Conservation (phyloP, 2,797 vertebrate species). For the Zenarchopterus dispar region DNA sequence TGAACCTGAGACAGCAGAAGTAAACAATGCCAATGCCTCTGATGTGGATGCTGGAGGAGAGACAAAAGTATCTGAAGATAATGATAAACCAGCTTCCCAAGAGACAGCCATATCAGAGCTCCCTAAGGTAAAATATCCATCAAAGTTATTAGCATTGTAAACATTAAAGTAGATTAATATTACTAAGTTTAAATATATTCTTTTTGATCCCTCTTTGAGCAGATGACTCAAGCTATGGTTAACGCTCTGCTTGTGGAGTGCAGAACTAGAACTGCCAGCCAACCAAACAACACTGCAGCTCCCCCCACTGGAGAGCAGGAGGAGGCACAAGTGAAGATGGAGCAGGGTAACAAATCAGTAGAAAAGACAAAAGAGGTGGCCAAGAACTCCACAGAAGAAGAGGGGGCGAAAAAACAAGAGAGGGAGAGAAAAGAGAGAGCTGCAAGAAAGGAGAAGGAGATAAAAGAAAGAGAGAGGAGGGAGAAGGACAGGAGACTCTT, state of each 20-base stretch:
- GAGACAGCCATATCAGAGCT: conserved; percentile 5
- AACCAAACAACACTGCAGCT: neutral
- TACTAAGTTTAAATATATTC: neutral
- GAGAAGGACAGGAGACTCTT: conserved; percentile 20
- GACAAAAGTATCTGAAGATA: neutral
- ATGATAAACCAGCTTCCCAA: neutral
- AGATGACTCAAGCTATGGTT: conserved; percentile 65
- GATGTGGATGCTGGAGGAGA: conserved; percentile 7
- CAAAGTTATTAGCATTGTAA: too few species aligned
- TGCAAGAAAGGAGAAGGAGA: conserved; percentile 21
- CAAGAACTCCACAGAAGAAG: conserved; percentile 15
- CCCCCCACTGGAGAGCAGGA: neutral
- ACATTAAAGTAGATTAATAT: neutral
- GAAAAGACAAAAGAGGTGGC: conserved; percentile 11
- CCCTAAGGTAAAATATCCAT: conserved; percentile 50
- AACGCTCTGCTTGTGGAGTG: conserved; percentile 58
- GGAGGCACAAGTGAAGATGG: neutral
- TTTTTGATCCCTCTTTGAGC: conserved; percentile 8
- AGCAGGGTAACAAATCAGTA: neutral
- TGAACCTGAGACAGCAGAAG: conserved; percentile 12
- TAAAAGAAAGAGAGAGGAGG: conserved; percentile 10
- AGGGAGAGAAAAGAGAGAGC: conserved; percentile 11
- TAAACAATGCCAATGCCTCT: neutral
- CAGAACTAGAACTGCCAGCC: conserved; percentile 16
- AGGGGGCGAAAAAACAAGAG: conserved; percentile 1